phyloP scores from a whole-genome alignment of 2,888 invertebrate species.

The Frankliniella fusca region DNA sequence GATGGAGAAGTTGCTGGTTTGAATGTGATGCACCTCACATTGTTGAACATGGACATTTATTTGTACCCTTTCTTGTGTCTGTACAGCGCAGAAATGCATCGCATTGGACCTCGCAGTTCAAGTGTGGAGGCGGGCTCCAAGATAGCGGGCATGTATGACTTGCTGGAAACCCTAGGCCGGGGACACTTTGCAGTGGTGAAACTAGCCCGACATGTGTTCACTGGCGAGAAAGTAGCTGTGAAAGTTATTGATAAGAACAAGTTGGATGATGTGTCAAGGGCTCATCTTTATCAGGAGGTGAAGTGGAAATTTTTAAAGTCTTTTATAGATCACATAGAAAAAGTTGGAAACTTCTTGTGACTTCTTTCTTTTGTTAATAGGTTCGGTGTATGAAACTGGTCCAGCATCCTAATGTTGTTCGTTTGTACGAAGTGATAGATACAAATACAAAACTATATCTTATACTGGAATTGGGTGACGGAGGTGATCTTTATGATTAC shows the following conservation, averaged over 20 bases:
- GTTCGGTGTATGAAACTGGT: slow-evolving; percentile 98
- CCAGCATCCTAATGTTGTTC: slow-evolving; percentile 97
- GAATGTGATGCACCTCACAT: too few species aligned
- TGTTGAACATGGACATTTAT: too few species aligned
- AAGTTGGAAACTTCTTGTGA: not conserved
- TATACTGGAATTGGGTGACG: slow-evolving; percentile 96
- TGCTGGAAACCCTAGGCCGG: slow-evolving; percentile 94
- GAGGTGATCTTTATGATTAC: slow-evolving; percentile 97
- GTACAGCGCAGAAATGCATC: slow-evolving; percentile 11
- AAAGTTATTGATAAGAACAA: slow-evolving; percentile 99
- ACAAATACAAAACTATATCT: slow-evolving; percentile 96
- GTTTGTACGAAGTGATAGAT: slow-evolving; percentile 98
- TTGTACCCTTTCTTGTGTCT: not conserved
- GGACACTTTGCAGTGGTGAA: slow-evolving; percentile 99
- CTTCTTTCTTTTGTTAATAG: slow-evolving; percentile 49
- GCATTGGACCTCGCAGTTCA: slow-evolving; percentile 29
- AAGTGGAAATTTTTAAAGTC: slow-evolving; percentile 38
- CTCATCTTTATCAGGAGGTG: slow-evolving; percentile 95
- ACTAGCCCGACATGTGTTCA: slow-evolving; percentile 95
- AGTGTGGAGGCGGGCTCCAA: slow-evolving; percentile 56
- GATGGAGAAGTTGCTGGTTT: too few species aligned
- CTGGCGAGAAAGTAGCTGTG: slow-evolving; percentile 96
- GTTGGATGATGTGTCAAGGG: slow-evolving; percentile 90
- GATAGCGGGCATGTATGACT: slow-evolving; percentile 94
- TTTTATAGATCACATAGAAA: not conserved